Conservation (phyloP, 2,888 invertebrate species). For the Endomychus coccineus region DNA sequence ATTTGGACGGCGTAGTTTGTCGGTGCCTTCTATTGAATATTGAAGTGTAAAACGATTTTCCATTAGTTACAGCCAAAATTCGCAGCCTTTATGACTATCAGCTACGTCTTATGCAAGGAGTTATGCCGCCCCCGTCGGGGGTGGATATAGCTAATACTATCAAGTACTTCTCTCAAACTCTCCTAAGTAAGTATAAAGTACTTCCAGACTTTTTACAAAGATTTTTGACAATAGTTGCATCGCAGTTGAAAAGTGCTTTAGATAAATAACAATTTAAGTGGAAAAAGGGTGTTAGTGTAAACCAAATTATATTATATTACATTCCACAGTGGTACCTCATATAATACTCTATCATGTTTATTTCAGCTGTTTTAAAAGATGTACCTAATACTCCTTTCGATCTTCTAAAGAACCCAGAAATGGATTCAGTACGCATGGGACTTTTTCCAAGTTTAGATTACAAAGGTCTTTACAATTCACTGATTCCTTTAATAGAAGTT, state of each 20-base stretch:
- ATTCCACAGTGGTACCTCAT: too few species aligned
- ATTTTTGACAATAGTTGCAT: neutral
- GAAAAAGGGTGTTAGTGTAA: too few species aligned
- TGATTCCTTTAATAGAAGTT: conserved; percentile 87
- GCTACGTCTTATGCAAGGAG: conserved; percentile 82
- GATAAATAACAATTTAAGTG: too few species aligned
- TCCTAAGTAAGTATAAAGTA: conserved; percentile 68
- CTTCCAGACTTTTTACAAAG: too few species aligned
- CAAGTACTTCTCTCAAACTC: conserved; percentile 95
- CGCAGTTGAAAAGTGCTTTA: too few species aligned
- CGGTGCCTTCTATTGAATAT: too few species aligned
- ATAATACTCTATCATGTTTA: too few species aligned
- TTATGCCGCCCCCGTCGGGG: conserved; percentile 88
- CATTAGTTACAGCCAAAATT: conserved; percentile 92
- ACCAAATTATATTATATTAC: too few species aligned
- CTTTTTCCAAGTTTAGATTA: conserved; percentile 96
- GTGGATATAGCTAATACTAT: conserved; percentile 95
- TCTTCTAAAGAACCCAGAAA: conserved; percentile 80
- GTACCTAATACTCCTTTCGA: conserved; percentile 88
- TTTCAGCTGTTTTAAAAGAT: conserved; percentile 89
- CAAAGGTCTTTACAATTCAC: conserved; percentile 88
- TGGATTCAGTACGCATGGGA: conserved; percentile 78
- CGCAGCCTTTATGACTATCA: conserved; percentile 96
- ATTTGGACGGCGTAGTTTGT: too few species aligned
- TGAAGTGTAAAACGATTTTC: conserved; percentile 1